Evolutionary conservation across 2,888 invertebrate species (phyloP).

Genomic region (Bibio marci): DNA sequence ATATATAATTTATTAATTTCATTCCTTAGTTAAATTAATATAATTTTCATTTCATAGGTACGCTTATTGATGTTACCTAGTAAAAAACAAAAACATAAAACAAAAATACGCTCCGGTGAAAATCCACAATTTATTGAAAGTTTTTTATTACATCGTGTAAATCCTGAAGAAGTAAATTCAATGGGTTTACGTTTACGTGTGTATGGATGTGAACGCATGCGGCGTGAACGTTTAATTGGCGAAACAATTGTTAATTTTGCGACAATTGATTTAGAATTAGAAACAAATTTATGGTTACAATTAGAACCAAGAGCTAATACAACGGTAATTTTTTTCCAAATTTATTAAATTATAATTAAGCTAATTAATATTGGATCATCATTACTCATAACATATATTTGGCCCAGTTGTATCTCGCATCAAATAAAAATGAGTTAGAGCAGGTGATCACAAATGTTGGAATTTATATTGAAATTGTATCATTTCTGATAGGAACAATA

Average conservation of each 20-base stretch:
- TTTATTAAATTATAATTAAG: background rate
- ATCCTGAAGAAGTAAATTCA: slow-evolving; percentile 87
- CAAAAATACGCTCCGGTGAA: slow-evolving; percentile 79
- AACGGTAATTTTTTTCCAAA: slow-evolving; percentile 26
- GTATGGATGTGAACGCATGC: slow-evolving; percentile 85
- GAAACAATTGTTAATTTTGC: slow-evolving; percentile 83
- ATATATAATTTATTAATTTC: too few relatives aligned
- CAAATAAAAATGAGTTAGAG: too few relatives aligned
- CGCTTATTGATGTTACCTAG: slow-evolving; percentile 74
- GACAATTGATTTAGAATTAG: slow-evolving; percentile 73
- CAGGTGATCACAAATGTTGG: too few relatives aligned
- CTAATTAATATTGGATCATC: background rate
- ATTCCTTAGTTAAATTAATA: slow-evolving; percentile 4
- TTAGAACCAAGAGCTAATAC: slow-evolving; percentile 53
- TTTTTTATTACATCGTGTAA: slow-evolving; percentile 77
- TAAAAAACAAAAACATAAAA: slow-evolving; percentile 89
- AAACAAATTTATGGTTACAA: slow-evolving; percentile 79
- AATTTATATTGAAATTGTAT: too few relatives aligned
- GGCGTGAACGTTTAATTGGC: slow-evolving; percentile 78
- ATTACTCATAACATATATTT: too few relatives aligned
- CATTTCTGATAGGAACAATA: too few relatives aligned
- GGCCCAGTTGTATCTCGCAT: too few relatives aligned
- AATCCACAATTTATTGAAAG: slow-evolving; percentile 86
- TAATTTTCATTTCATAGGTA: slow-evolving; percentile 38
- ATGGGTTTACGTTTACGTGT: slow-evolving; percentile 80